Percentiles rank a stretch among this genome's conserved stretches.
Evolutionary conservation across 2,888 invertebrate species (phyloP).

Genomic region (Neoaliturus tenellus): DNA sequence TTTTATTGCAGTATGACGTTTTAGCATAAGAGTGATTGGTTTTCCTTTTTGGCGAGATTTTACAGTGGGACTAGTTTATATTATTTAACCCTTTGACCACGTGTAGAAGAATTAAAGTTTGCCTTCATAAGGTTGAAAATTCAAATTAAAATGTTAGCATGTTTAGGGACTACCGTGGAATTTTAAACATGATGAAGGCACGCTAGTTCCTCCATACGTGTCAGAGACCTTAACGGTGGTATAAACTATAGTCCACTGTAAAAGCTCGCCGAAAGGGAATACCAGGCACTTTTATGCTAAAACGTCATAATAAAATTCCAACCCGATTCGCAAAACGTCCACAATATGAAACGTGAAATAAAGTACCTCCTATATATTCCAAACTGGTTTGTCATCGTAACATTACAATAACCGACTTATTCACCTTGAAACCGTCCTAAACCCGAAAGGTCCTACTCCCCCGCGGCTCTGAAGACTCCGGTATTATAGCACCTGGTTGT

Average conservation of each 20-base stretch:
- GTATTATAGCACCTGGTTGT: not conserved
- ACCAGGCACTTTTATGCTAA: not conserved
- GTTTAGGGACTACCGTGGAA: no score
- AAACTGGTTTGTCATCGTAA: not conserved
- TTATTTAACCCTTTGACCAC: not conserved
- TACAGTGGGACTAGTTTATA: not conserved
- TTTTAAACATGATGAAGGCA: no score
- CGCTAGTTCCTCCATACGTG: not conserved
- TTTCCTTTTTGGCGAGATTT: not conserved
- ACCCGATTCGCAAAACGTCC: not conserved
- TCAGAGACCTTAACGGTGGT: constrained; percentile 4
- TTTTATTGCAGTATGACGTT: not conserved
- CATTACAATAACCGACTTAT: constrained; percentile 26
- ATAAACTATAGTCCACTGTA: not conserved
- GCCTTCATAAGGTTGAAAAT: no score
- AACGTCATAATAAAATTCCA: not conserved
- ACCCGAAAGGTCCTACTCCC: not conserved
- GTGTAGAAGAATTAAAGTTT: not conserved
- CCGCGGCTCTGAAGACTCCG: not conserved
- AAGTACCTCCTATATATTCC: constrained; percentile 18
- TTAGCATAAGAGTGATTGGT: not conserved
- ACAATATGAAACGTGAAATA: not conserved
- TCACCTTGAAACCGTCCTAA: constrained; percentile 1
- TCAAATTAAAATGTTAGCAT: no score
- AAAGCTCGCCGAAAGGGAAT: not conserved